Conservation (phyloP, 2,797 vertebrate genomes). For the Adrianichthys oophorus region DNA sequence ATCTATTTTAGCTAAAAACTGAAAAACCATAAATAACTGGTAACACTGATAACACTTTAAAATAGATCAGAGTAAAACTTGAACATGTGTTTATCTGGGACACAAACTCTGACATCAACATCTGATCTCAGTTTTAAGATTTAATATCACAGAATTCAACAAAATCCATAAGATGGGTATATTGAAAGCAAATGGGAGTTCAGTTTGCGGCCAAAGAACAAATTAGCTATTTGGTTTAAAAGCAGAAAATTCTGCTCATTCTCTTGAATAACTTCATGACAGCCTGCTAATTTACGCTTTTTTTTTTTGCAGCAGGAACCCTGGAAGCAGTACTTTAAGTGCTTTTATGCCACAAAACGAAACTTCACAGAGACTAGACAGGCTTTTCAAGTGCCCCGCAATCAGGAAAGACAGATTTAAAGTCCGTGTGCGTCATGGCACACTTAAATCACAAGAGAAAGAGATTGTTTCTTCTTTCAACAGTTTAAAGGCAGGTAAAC, state of each 20-base stretch:
- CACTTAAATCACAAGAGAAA: background rate
- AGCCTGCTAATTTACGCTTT: too few relatives aligned
- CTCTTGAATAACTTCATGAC: background rate
- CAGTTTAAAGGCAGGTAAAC: conserved; percentile 7
- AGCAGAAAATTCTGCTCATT: background rate
- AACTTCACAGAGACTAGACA: background rate
- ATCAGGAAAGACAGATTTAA: conserved; percentile 3
- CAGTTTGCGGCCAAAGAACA: background rate
- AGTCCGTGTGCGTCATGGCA: background rate
- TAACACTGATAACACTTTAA: too few relatives aligned
- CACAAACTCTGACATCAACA: conserved; percentile 11
- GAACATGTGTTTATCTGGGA: conserved; percentile 40
- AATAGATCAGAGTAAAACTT: too few relatives aligned
- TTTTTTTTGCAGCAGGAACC: too few relatives aligned
- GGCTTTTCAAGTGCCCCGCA: conserved; percentile 1
- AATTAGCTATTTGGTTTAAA: background rate
- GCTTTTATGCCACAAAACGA: background rate
- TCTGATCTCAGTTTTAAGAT: conserved; percentile 12
- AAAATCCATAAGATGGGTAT: background rate
- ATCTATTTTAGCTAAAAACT: too few relatives aligned
- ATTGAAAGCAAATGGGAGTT: too few relatives aligned
- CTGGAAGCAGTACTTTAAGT: too few relatives aligned
- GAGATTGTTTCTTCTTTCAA: conserved; percentile 8
- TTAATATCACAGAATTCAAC: background rate
- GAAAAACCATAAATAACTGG: too few relatives aligned